Conservation (phyloP, 2,113 vertebrate genomes). For the Butorides virescens region DNA sequence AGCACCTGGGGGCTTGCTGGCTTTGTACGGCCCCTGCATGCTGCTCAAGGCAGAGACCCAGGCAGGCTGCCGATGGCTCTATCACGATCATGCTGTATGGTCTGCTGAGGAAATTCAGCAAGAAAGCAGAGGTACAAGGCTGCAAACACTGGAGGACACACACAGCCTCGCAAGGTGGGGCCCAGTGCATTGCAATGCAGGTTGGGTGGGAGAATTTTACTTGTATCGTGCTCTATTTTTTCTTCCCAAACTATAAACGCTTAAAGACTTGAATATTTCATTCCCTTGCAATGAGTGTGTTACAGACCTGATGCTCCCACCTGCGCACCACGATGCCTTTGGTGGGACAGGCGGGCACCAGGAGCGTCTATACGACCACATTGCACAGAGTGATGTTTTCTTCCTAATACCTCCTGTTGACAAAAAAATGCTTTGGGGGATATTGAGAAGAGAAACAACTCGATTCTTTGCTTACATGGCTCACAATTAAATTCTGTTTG, state of each 20-base stretch:
- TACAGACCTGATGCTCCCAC: neutral
- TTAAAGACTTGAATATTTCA: neutral
- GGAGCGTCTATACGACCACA: neutral
- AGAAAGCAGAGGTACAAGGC: neutral
- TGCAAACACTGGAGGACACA: neutral
- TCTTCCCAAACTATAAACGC: neutral
- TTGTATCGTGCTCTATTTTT: neutral
- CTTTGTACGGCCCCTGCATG: neutral
- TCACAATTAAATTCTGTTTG: neutral
- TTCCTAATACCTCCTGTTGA: neutral
- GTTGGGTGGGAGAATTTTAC: neutral
- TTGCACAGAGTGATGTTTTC: neutral
- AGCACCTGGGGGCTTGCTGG: neutral
- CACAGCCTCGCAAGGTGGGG: rapidly evolving
- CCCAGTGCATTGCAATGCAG: neutral
- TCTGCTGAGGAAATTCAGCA: neutral
- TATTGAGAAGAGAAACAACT: neutral
- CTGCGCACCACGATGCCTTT: neutral
- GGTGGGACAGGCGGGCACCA: neutral
- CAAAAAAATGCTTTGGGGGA: neutral
- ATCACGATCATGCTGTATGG: rapidly evolving
- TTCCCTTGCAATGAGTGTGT: neutral
- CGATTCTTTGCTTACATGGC: neutral
- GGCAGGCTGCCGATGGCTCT: neutral
- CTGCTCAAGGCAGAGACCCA: neutral